Base-by-base conservation (phyloP, 1,140 invertebrate genomes). In the Aphaenogaster rudis region DNA sequence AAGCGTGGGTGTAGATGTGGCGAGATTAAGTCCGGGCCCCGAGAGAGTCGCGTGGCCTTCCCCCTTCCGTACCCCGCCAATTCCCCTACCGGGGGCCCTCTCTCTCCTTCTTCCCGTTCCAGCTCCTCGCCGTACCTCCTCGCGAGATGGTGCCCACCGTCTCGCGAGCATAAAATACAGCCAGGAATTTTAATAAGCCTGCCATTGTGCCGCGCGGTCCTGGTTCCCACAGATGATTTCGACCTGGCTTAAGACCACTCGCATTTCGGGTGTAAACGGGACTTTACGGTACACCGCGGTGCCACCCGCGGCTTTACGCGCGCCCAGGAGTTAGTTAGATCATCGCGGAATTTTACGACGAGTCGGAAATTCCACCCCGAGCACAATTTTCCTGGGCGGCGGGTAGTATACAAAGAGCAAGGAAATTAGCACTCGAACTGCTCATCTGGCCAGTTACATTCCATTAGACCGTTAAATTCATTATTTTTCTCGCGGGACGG, bases 111-210 rank as follows among this genome's bases (percentile, higher is more conserved):
- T 74, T 79, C 63, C 39, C 42, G 59, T 69, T 63, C 59, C 87
- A 61, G 69, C 69, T 67, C 66, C 78, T 90, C 86, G 74, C 85
- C 78, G 79, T 78, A 63, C 72, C 91, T 86, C 71, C 85, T 88
- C 88, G 80, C 91, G 91, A 86, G 78, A 86, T 86, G 88, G 82
- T 92, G 88, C 81, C 87, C 89, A 88, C 86, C 86, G 86, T 92
- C 92, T 89, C 91, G 90, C 80, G 86, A 72, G 82, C 90, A 92
- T 93, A 93, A 93, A 93, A 93, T 93, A 93, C 91, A 93, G 90
- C 87, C 90, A 92, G 93, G 93, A 93, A 93, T 93, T 93, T 93
- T 93, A 93, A 93, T 93, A 93, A 93, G 92, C 92, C 91, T 88
- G 90, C 92, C 89, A 93, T 92, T 93, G 93, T 93, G 89, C 90